Evolutionary conservation across 2,888 invertebrate species (phyloP), one percentile per base, ranked within the genome.

Genomic region (Ennomos erosarius): DNA sequence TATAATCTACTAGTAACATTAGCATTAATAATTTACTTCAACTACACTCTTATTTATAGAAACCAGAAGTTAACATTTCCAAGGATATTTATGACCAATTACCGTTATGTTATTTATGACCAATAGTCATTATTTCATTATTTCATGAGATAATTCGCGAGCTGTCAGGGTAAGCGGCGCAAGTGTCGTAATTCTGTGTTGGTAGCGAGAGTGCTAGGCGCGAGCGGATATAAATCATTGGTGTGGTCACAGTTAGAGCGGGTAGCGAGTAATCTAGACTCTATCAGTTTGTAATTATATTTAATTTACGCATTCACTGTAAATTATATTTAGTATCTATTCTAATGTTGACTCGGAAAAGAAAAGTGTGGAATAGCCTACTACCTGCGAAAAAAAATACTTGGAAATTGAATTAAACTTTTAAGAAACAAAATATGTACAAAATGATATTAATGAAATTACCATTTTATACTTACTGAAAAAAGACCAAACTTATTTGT

Each of bases 131-230:
- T 75, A 76, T 70, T 76, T 61, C 55, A 53, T 58, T 75, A 76
- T 70, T 76, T 76, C 65, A 65, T 67, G 66, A 75, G 76, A 79
- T 82, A 80, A 80, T 76, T 83, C 73, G 77, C 74, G 70, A 44
- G 67, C 64, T 78, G 78, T 78, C 77, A 1, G 54, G 69, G 59
- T 71, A 68, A 66, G 72, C 72, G 65, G 70, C 74, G 73, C 73
- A 72, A 70, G 75, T 81, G 81, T 81, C 76, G 81, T 77, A 82
- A 85, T 74, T 71, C 64, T 61, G 35, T 50, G 56, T 63, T 74
- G 73, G 73, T 75, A 76, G 63, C 11, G 38, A 56, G 46, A 59
- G 46, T 54, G 69, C 64, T 55, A 58, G 65, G 73, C 68, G 70
- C 67, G 75, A 63, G 60, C 65, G 70, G 67, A 64, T 71, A 75